A percentile compares a stretch with the other conserved stretches of the same genome.
These are phyloP conservation scores for Xylota segnis DNA, from an alignment of 2,888 invertebrate species.

Conservation along the genomic window DNA sequence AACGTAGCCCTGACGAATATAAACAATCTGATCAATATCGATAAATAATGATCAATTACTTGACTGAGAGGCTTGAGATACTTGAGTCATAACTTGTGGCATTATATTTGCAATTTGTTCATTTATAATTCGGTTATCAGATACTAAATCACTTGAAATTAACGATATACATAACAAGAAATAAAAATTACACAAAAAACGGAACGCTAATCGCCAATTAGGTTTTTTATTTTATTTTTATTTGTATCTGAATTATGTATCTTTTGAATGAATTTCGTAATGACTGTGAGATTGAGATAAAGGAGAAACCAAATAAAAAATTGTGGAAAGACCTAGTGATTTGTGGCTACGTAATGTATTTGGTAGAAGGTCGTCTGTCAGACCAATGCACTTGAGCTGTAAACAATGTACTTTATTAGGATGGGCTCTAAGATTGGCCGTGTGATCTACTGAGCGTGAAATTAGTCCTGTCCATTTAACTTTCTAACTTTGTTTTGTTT, in stretches of 20 bases:
- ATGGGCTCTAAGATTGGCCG: no score
- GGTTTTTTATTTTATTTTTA: not conserved
- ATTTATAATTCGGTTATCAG: not conserved
- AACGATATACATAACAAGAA: not conserved
- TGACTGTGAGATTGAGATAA: slow-evolving; percentile 11
- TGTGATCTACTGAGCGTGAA: no score
- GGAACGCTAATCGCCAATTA: not conserved
- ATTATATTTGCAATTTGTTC: not conserved
- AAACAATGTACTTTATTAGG: no score
- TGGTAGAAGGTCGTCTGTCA: no score
- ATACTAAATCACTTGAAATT: slow-evolving; percentile 1
- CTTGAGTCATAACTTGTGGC: not conserved
- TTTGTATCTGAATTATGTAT: not conserved
- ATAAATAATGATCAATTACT: slow-evolving; percentile 8
- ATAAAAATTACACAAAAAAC: not conserved
- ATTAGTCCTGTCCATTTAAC: no score
- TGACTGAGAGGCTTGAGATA: not conserved
- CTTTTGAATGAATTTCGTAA: slow-evolving; percentile 1
- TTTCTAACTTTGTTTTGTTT: no score
- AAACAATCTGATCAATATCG: slow-evolving; percentile 2
- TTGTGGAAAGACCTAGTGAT: not conserved
- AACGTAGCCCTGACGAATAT: slow-evolving; percentile 1
- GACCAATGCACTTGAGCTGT: no score
- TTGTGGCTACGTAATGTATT: no score
- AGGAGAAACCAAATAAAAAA: not conserved